A percentile compares a stretch with the other conserved stretches of the same genome.
phyloP scores from a whole-genome alignment of 2,113 vertebrate species.

The Psettodes erumei region DNA sequence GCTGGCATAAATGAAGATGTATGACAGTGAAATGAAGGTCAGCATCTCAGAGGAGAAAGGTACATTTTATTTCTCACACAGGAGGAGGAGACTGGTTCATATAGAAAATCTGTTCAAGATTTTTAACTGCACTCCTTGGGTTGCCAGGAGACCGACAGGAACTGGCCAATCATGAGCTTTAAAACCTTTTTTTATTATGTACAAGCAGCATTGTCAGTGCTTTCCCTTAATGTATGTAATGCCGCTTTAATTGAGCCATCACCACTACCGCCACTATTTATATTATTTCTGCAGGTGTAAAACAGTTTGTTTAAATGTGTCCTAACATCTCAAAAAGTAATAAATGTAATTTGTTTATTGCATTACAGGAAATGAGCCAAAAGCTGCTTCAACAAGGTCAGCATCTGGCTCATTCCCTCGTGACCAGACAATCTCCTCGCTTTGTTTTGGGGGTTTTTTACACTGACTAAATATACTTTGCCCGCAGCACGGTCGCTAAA shows the following conservation, averaged over 20 bases:
- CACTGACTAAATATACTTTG: not conserved
- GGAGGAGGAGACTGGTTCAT: not conserved
- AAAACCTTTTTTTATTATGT: constrained; percentile 43
- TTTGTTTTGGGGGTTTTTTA: not conserved
- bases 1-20: constrained; percentile 36
- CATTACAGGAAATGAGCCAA: constrained; percentile 26
- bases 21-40: constrained; percentile 49
- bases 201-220: constrained; percentile 17
- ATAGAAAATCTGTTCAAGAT: not conserved
- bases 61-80: constrained; percentile 5
- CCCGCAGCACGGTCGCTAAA: not conserved
- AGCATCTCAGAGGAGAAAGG: constrained; percentile 30
- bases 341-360: constrained; percentile 14
- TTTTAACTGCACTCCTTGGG: no score
- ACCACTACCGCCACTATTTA: constrained; percentile 10
- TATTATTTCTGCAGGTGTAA: constrained; percentile 11
- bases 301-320: constrained; percentile 8
- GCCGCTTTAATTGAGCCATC: constrained; percentile 22
- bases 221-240: constrained; percentile 7
- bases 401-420: constrained; percentile 3
- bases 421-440: not conserved
- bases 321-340: not conserved
- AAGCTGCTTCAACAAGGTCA: constrained; percentile 7
- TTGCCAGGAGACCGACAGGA: constrained; percentile 36
- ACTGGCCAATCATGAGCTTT: constrained; percentile 13